phyloP scores from a whole-genome alignment of 2,797 vertebrate genomes.

The Gastrophryne carolinensis region DNA sequence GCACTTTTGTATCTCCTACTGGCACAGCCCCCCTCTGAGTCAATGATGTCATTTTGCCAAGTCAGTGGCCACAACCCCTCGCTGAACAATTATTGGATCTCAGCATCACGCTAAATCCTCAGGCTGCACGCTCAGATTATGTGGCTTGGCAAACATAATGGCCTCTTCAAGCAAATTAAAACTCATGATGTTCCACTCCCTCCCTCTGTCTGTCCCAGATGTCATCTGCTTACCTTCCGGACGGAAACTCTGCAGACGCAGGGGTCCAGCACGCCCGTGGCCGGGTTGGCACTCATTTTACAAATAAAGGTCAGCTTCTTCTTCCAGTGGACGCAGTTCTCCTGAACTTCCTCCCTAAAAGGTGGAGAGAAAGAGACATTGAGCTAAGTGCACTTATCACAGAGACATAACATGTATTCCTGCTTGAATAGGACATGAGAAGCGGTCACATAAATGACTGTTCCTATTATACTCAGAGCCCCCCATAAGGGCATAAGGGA shows the following conservation, averaged over 20 bases:
- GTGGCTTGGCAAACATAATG: slow-evolving; percentile 5
- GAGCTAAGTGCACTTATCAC: neutral
- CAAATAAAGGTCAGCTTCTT: slow-evolving; percentile 91
- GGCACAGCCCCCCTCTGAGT: neutral
- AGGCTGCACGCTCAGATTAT: slow-evolving; percentile 18
- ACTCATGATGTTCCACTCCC: neutral
- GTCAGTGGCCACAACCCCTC: neutral
- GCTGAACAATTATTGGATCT: neutral
- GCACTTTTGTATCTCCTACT: neutral
- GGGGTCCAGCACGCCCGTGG: slow-evolving; percentile 87
- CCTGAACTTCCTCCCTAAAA: slow-evolving; percentile 87
- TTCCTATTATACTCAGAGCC: too few species aligned
- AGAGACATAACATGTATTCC: too few species aligned
- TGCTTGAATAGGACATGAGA: too few species aligned
- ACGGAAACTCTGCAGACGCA: slow-evolving; percentile 91
- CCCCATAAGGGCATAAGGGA: too few species aligned
- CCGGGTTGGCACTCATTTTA: slow-evolving; percentile 88
- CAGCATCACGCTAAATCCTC: slow-evolving; percentile 14
- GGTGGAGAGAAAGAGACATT: neutral
- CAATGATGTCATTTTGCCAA: slow-evolving; percentile 1
- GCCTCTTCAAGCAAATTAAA: slow-evolving; percentile 4
- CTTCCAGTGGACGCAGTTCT: slow-evolving; percentile 90
- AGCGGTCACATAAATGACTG: too few species aligned
- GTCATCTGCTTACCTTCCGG: slow-evolving; percentile 79
- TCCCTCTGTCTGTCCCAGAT: neutral